Evolutionary conservation across 2,113 vertebrate species (phyloP), one percentile per base, ranked within the genome.

Genomic region (Oncorhynchus keta): DNA sequence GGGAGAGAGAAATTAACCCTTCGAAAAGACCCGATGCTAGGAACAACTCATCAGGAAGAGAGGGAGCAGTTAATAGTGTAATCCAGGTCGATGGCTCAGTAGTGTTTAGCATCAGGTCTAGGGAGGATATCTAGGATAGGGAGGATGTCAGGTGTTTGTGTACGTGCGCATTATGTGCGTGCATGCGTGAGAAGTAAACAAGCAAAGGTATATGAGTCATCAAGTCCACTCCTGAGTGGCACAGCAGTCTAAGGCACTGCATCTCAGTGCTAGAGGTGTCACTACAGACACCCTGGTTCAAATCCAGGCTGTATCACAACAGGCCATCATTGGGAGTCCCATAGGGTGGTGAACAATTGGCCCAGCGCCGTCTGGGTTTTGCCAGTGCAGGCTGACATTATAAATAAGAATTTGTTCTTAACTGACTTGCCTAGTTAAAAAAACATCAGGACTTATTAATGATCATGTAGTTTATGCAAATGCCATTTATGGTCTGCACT

Each of bases 1-100:
- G 81, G 68, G 79, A 69, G 72, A 78, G 68, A 81, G 69, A 79
- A 86, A 79, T 88, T 68, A 80, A 75, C 81, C 86, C 86, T 91
- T 89, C 78, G 82, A 57, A 76, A 84, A 77, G 81, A 68, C 24
- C 5, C 48, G 28, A 32, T 68, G 74, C 26, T 72, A 59, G 6
- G 35, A 35, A 35, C 35, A 35, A 57, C 32, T 20, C 18, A 16
- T 32, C 51, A 57, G 16, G 12, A 1, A 14, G 18, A 12, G 16
- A 70, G 22, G n/a, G 68, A 76, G 76, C 81, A 16, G 76, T 55
- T 76, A 68, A 12, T 55, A 73, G 6, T 70, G 70, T 49, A 32
- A 70, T 57, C 77, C 57, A 86, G 74, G 48, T 51, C 55, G 22
- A 45, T 24, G 18, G 4, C 59, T 24, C 8, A 62, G 59, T 62